These are phyloP conservation scores for Catharus fuscescens DNA, from an alignment of 2,113 vertebrate genomes.

Conservation along the genomic window DNA sequence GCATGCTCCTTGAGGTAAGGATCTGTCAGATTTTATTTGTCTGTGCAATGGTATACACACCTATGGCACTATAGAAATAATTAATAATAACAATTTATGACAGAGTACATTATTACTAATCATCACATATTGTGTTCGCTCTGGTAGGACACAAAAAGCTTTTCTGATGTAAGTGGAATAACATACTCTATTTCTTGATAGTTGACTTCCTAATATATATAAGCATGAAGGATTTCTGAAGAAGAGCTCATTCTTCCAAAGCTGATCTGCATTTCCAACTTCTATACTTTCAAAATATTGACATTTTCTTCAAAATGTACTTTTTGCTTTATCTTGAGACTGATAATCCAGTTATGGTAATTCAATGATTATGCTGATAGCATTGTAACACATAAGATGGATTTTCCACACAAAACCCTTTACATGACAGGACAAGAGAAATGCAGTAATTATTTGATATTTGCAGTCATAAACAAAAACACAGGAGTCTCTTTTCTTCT, in stretches of 20 bases:
- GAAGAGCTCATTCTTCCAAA: neutral
- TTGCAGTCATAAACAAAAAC: neutral
- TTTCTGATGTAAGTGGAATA: neutral
- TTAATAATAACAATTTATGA: conserved; percentile 40
- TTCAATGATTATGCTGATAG: neutral
- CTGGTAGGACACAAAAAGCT: neutral
- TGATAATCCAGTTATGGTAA: neutral
- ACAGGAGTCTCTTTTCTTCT: neutral
- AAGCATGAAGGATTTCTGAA: neutral
- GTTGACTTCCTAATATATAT: neutral
- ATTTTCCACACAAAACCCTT: neutral
- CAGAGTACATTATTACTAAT: neutral
- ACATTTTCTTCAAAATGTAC: neutral
- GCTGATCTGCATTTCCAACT: neutral
- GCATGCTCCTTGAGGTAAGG: neutral
- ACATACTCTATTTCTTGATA: neutral
- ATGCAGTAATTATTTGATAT: neutral
- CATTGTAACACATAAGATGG: neutral
- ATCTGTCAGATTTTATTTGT: conserved; percentile 20
- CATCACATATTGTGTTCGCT: neutral
- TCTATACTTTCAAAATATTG: neutral
- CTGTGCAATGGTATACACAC: neutral
- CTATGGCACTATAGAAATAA: neutral
- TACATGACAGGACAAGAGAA: neutral
- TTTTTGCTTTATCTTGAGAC: neutral